These are phyloP conservation scores for Bombyx huttoni DNA, from an alignment of 2,888 invertebrate genomes.

Conservation along the genomic window DNA sequence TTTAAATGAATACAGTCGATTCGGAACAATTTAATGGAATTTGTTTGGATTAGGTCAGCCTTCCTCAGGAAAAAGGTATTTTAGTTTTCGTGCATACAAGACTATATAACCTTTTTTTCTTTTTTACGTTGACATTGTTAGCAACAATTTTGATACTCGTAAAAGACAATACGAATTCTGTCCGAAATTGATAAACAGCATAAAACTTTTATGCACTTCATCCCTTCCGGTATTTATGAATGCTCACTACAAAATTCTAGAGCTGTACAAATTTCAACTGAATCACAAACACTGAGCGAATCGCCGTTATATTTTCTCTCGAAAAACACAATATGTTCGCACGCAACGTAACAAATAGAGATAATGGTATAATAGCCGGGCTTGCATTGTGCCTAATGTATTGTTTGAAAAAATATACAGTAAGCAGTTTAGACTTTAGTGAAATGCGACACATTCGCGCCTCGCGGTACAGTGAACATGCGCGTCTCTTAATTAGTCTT, in stretches of 20 bases:
- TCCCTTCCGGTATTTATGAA: neutral
- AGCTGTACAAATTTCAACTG: neutral
- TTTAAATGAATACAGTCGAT: too few relatives aligned
- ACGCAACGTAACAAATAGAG: neutral
- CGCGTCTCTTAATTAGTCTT: neutral
- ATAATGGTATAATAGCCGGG: neutral
- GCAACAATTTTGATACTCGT: too few relatives aligned
- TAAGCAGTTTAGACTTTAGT: neutral
- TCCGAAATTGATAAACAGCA: neutral
- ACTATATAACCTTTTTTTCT: too few relatives aligned
- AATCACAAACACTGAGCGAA: neutral
- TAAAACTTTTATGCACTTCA: neutral
- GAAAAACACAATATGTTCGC: constrained; percentile 1
- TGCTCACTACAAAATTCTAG: neutral
- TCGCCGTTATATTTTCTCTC: neutral
- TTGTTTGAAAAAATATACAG: neutral
- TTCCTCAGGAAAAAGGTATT: too few relatives aligned
- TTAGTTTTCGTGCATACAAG: too few relatives aligned
- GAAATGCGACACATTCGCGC: neutral
- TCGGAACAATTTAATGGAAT: too few relatives aligned
- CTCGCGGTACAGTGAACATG: neutral
- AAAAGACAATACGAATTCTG: too few relatives aligned
- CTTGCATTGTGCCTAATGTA: neutral
- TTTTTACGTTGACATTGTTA: too few relatives aligned
- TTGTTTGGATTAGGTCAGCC: too few relatives aligned